Conservation (phyloP, 2,113 vertebrate genomes). For the Dipodomys ordii region DNA sequence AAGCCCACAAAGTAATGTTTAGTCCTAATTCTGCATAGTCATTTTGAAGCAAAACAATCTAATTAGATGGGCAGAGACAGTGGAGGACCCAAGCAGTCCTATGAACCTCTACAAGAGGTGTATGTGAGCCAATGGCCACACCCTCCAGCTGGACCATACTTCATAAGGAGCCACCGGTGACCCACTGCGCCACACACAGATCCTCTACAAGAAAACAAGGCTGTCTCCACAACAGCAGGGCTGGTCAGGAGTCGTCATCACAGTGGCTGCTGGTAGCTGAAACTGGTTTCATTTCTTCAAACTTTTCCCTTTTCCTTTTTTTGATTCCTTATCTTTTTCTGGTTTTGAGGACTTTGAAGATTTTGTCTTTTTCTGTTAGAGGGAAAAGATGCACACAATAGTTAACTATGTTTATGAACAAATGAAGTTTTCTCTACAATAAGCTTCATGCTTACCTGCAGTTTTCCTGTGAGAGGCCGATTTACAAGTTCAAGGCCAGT, state of each 20-base stretch:
- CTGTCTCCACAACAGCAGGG: slow-evolving; percentile 60
- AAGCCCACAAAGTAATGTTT: background rate
- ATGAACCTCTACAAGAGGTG: slow-evolving; percentile 82
- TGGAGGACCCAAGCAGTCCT: background rate
- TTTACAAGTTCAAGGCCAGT: background rate
- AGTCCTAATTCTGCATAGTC: slow-evolving; percentile 42
- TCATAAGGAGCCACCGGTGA: background rate
- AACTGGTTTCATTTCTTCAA: slow-evolving; percentile 87
- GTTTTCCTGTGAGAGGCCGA: background rate
- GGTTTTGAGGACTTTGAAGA: slow-evolving; percentile 89
- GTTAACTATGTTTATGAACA: slow-evolving; percentile 28
- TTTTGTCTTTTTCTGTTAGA: slow-evolving; percentile 93
- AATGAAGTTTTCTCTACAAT: slow-evolving; percentile 7
- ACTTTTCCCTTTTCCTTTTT: slow-evolving; percentile 91
- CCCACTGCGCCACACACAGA: slow-evolving; percentile 36
- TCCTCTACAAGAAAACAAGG: slow-evolving; percentile 54
- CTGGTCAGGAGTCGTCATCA: background rate
- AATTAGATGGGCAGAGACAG: background rate
- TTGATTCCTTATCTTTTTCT: slow-evolving; percentile 89
- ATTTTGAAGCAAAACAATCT: background rate
- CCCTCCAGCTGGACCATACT: slow-evolving; percentile 1
- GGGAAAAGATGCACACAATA: slow-evolving; percentile 29
- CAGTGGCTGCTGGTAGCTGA: slow-evolving; percentile 33
- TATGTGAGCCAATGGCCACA: background rate
- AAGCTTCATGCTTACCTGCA: background rate